Base-by-base conservation (phyloP, 2,888 invertebrate genomes). In the Prenolepis imparis region DNA sequence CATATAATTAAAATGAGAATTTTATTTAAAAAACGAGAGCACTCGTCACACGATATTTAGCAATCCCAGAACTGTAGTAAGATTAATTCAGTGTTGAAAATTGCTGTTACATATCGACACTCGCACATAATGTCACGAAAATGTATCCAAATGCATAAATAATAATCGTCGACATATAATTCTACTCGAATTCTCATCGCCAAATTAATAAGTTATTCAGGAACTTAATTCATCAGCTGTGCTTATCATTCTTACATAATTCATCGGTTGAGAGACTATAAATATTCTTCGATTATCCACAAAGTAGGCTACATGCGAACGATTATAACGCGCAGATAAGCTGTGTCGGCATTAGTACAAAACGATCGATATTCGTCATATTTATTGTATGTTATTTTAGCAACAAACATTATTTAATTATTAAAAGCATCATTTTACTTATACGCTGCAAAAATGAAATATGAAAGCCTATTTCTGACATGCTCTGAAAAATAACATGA, bases 221-320 rank as follows among this genome's bases (percentile, higher is more conserved):
- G 3, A 78, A 70, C 8, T 32, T 24, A 70, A 80, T 80, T 80
- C 59, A 80, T 70, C 24, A 59, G 44, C 24, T 44, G 36, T 44
- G 48, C 78, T 80, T 61, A 44, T 57, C 32, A 12, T 52, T 59
- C 21, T 61, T 70, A 70, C 44, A 70, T 70, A 80, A 80, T 80
- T 80, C 21, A 80, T 59, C 21, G 36, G 41, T 32, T 24, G 8
- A 32, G 44, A 1, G 41, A 61, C 82, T 88, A 87, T 87, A 88
- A 85, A 89, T 88, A 89, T 84, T 80, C 82, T 48, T 77, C 81
- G 72, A 63, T 67, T 73, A 44, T 41, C 52, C 67, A 75, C 85
- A 82, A 89, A 88, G 86, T 89, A 87, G 88, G 84, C 75, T 90
- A 84, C 75, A 73, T 74, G 77, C 68, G 78, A 78, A 87, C 32